phyloP scores from a whole-genome alignment of 2,113 vertebrate genomes.

The Oxygymnocypris stewartii region DNA sequence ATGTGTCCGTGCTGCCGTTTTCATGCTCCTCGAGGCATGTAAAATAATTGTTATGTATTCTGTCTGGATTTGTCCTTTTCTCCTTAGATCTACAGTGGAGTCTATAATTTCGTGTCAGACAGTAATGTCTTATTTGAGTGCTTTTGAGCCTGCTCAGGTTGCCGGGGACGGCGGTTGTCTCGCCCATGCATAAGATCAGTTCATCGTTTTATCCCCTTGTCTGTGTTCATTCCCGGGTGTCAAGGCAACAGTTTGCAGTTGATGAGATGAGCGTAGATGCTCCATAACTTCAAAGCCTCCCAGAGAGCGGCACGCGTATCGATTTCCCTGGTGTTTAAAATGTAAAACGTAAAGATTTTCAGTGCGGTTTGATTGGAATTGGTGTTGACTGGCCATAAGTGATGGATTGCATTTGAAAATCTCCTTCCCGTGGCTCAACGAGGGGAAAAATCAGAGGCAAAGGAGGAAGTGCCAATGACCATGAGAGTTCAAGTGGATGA shows the following conservation, averaged over 20 bases:
- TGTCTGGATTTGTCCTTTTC: constrained; percentile 38
- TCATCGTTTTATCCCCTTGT: constrained; percentile 42
- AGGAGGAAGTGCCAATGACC: constrained; percentile 55
- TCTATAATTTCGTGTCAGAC: constrained; percentile 38
- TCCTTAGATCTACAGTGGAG: constrained; percentile 20
- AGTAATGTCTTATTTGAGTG: constrained; percentile 30
- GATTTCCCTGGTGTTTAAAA: constrained; percentile 56
- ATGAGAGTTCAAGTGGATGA: constrained; percentile 67
- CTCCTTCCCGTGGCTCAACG: constrained; percentile 21
- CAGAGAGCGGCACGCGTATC: constrained; percentile 39
- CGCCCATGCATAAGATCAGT: constrained; percentile 36
- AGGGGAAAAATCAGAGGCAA: constrained; percentile 18
- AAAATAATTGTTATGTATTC: constrained; percentile 30
- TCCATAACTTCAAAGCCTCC: constrained; percentile 51
- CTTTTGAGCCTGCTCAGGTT: constrained; percentile 23
- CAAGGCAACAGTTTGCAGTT: constrained; percentile 54
- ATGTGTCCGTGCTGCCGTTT: constrained; percentile 10
- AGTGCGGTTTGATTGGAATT: constrained; percentile 44
- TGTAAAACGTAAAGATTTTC: constrained; percentile 57
- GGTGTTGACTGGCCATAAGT: constrained; percentile 54
- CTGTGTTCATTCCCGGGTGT: constrained; percentile 48
- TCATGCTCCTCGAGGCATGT: constrained; percentile 31
- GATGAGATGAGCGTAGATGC: constrained; percentile 51
- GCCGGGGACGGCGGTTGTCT: constrained; percentile 18
- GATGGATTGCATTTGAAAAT: constrained; percentile 55